Evolutionary conservation across 2,888 invertebrate species (phyloP), one percentile per base, ranked within the genome.

Genomic region (Cosmopolites sordidus): DNA sequence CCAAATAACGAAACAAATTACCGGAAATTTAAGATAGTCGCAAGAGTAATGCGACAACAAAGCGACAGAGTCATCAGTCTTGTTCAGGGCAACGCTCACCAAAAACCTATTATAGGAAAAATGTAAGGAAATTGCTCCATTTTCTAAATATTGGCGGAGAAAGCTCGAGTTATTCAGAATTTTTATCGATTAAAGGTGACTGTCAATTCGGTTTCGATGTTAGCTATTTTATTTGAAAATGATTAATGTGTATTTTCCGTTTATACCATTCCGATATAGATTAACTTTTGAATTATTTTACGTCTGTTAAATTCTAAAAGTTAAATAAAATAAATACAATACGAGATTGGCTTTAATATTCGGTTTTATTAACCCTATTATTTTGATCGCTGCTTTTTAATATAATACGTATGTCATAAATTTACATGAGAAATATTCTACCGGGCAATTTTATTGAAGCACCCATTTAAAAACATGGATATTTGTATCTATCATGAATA

Each of bases 1-100:
- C 42, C 48, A 48, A 48, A 56, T 56, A 48, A 47, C 51, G 43
- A 56, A 56, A 56, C 56, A 56, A 56, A 56, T 56, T 56, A 39
- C 48, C 43, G 56, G 56, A 51, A 56, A 51, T 42, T 51, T 48
- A 48, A 40, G 51, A 45, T 51, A 51, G 43, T 48, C 30, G 27
- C 40, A 48, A 43, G 52, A 48, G 42, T 53, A 43, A 53, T 53
- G 43, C 27, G 51, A 38, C 40, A 48, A 48, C 43, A 48, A 17
- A 46, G 43, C 47, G 47, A 50, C 50, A 37, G 8, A 30, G 30
- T 49, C 47, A 50, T 54, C 50, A 47, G 50, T 55, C 55, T 55
- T 55, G 37, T 48, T 55, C 51, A 44, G 12, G n/a, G 42, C 43
- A 16, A 2, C 43, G 37, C 14, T 9, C n/a, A 42, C 30, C 15